These are phyloP conservation scores for Litoditis marina DNA, from an alignment of 2,888 invertebrate genomes.

Conservation along the genomic window DNA sequence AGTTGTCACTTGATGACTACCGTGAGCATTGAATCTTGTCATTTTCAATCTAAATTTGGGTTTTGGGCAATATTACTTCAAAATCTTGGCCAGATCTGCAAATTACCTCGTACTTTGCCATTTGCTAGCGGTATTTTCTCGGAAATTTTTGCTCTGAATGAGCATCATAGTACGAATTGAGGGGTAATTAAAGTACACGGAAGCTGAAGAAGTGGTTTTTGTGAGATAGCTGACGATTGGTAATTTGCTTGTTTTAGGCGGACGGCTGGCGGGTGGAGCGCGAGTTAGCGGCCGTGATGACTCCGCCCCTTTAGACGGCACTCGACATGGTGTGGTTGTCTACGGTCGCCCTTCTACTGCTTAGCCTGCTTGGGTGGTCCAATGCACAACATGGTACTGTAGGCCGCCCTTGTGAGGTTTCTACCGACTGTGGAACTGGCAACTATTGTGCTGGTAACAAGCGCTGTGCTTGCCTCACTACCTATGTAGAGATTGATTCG, in stretches of 20 bases:
- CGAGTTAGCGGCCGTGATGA: slow-evolving; percentile 20
- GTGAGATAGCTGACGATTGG: neutral
- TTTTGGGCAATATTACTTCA: too few species aligned
- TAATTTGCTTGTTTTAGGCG: slow-evolving; percentile 18
- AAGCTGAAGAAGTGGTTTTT: too few species aligned
- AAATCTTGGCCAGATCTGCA: too few species aligned
- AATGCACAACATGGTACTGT: slow-evolving; percentile 59
- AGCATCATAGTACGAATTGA: too few species aligned
- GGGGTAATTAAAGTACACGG: too few species aligned
- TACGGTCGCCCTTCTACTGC: slow-evolving; percentile 9
- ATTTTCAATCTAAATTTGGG: too few species aligned
- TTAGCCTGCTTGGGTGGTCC: neutral
- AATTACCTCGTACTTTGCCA: too few species aligned
- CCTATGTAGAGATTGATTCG: slow-evolving; percentile 61
- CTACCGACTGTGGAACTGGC: slow-evolving; percentile 60
- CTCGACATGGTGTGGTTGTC: slow-evolving; percentile 20
- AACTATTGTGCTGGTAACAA: slow-evolving; percentile 62
- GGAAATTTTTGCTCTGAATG: too few species aligned
- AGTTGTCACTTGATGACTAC: too few species aligned
- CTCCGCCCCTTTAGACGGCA: slow-evolving; percentile 21
- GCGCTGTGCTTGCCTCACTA: slow-evolving; percentile 61
- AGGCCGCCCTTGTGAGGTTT: slow-evolving; percentile 56
- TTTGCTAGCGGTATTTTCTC: too few species aligned
- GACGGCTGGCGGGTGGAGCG: slow-evolving; percentile 22
- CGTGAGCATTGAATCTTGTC: too few species aligned